Conservation (phyloP, 2,113 vertebrate genomes). For the Engraulis encrasicolus region DNA sequence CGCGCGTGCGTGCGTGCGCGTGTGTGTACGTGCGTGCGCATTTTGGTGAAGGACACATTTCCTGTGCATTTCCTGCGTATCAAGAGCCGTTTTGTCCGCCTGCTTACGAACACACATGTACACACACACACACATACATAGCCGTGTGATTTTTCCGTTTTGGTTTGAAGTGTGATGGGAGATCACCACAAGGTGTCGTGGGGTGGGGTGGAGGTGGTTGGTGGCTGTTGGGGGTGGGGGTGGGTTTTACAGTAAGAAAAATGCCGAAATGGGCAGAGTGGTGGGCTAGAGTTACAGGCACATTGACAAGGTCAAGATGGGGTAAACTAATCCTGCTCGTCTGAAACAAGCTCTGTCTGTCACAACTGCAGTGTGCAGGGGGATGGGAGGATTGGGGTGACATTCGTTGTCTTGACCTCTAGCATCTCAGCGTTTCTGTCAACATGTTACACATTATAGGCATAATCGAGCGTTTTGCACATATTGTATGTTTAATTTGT, state of each 20-base stretch:
- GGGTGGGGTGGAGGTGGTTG: conserved; percentile 60
- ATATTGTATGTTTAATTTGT: neutral
- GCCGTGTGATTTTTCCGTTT: conserved; percentile 4
- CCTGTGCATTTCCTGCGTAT: neutral
- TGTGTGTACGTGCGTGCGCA: neutral
- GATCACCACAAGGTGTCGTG: conserved; percentile 38
- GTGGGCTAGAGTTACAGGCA: conserved; percentile 73
- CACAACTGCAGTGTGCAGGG: neutral
- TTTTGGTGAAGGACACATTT: neutral
- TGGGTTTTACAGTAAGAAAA: conserved; percentile 73
- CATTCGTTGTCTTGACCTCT: neutral
- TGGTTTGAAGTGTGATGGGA: conserved; percentile 54
- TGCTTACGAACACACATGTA: neutral
- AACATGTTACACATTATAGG: neutral
- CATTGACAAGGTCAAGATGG: conserved; percentile 76
- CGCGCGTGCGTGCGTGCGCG: neutral
- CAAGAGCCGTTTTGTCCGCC: neutral
- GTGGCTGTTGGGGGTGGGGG: conserved; percentile 58
- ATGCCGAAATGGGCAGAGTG: conserved; percentile 72
- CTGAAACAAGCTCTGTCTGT: conserved; percentile 64
- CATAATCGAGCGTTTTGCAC: neutral
- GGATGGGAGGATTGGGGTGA: neutral
- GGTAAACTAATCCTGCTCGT: conserved; percentile 67
- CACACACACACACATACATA: conserved; percentile 3
- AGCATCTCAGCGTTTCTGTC: neutral